phyloP scores from a whole-genome alignment of 92 coral and sea anemone species.

The Ricordea florida region DNA sequence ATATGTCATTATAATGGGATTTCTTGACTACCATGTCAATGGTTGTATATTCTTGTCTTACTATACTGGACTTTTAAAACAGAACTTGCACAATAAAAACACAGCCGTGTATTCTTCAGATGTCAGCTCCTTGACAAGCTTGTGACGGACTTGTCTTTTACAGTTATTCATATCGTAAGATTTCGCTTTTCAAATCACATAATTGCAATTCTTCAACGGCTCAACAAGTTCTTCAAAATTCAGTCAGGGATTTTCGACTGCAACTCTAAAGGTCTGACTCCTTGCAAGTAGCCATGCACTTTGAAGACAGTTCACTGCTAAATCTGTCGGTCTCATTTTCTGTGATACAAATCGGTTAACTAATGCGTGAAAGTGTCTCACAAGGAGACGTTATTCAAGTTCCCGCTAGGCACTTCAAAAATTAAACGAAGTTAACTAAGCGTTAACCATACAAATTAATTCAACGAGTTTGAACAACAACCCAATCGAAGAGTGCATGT shows the following conservation, averaged over 20 bases:
- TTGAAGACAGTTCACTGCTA: no score
- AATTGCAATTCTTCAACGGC: no score
- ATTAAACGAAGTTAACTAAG: background rate
- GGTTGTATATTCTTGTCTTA: background rate
- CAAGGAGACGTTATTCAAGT: background rate
- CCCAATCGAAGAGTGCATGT: background rate
- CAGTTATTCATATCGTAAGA: background rate
- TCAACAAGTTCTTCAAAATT: no score
- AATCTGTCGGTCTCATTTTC: no score
- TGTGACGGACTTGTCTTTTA: background rate
- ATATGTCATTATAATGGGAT: constrained; percentile 8
- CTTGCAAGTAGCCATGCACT: no score
- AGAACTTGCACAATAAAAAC: background rate
- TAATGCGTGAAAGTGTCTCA: background rate
- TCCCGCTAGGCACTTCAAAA: background rate
- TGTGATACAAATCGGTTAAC: background rate
- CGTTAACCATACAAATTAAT: constrained; percentile 14
- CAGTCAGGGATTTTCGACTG: no score
- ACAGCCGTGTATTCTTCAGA: background rate
- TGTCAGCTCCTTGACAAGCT: background rate
- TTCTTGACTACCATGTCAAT: background rate
- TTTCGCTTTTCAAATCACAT: no score
- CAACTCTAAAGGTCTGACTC: no score
- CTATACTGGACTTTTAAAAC: background rate
- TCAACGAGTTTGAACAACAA: constrained; percentile 25